Evolutionary conservation across 2,888 invertebrate genomes (phyloP).

Genomic region (Taphrorychus bicolor): DNA sequence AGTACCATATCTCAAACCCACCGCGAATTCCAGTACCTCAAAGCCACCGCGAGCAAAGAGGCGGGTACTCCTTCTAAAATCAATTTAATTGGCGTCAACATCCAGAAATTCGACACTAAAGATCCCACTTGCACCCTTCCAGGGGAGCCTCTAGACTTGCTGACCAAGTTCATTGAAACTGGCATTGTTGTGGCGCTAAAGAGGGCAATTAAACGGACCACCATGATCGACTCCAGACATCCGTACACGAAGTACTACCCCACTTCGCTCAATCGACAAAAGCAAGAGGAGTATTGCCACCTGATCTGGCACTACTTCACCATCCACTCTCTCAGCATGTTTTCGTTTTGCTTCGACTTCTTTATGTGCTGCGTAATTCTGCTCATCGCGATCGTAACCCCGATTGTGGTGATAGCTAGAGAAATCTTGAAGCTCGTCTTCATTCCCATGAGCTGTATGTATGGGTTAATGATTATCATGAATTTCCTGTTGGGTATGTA

Average conservation of each 20-base stretch:
- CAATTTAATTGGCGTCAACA: too few species aligned
- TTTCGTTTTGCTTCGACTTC: slow-evolving; percentile 15
- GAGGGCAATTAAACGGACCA: slow-evolving; percentile 15
- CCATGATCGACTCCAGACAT: slow-evolving; percentile 21
- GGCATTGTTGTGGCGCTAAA: slow-evolving; percentile 5
- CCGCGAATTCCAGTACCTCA: too few species aligned
- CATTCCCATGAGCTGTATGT: too few species aligned
- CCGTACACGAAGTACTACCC: slow-evolving; percentile 21
- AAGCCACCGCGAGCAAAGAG: too few species aligned
- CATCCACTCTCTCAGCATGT: slow-evolving; percentile 36
- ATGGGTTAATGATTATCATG: not conserved
- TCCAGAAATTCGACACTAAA: too few species aligned
- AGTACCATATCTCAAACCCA: too few species aligned
- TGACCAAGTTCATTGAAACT: slow-evolving; percentile 12
- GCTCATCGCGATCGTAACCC: slow-evolving; percentile 1
- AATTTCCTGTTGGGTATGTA: not conserved
- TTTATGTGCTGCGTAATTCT: too few species aligned
- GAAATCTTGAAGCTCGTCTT: too few species aligned
- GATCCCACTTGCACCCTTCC: slow-evolving; percentile 6
- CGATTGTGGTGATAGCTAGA: too few species aligned
- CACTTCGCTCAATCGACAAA: slow-evolving; percentile 6
- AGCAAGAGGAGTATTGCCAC: slow-evolving; percentile 21
- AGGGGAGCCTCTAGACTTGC: slow-evolving; percentile 10
- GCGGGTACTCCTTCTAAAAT: too few species aligned
- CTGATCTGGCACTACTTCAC: slow-evolving; percentile 17